A percentile compares a stretch with the other conserved stretches of the same genome.
Conservation (phyloP, 2,797 vertebrate species). For the Tadarida brasiliensis region DNA sequence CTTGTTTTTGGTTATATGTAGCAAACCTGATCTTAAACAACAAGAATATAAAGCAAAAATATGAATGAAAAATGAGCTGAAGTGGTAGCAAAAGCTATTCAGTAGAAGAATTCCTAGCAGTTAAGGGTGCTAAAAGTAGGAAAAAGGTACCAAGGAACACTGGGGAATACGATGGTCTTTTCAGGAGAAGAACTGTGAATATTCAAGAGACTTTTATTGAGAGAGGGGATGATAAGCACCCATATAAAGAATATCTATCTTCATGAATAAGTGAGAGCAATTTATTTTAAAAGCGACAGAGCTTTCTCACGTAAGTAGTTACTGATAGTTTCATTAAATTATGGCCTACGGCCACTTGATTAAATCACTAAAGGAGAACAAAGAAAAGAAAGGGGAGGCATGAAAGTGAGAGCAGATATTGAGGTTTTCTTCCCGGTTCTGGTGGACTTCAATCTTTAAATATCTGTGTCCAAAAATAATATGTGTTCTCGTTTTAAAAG, state of each 20-base stretch:
- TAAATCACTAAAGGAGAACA: slow-evolving; percentile 24
- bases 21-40: slow-evolving; percentile 39
- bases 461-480: slow-evolving; percentile 43
- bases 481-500: slow-evolving; percentile 43
- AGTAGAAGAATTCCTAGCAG: slow-evolving; percentile 25
- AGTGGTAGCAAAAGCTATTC: background rate
- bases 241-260: background rate
- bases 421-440: slow-evolving; percentile 3
- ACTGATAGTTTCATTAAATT: background rate
- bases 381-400: background rate
- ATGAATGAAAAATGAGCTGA: slow-evolving; percentile 16
- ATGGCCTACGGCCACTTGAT: background rate
- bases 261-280: slow-evolving; percentile 8
- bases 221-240: background rate
- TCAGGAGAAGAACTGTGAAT: slow-evolving; percentile 16
- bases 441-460: background rate
- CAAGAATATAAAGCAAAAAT: background rate
- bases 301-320: slow-evolving; percentile 15
- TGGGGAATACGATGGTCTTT: background rate
- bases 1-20: slow-evolving; percentile 11
- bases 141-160: background rate
- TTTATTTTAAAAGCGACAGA: slow-evolving; percentile 33
- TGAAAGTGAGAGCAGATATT: background rate
- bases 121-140: background rate
- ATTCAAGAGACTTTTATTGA: slow-evolving; percentile 14